phyloP scores from a whole-genome alignment of 2,888 invertebrate species.

The Cabera pusaria region DNA sequence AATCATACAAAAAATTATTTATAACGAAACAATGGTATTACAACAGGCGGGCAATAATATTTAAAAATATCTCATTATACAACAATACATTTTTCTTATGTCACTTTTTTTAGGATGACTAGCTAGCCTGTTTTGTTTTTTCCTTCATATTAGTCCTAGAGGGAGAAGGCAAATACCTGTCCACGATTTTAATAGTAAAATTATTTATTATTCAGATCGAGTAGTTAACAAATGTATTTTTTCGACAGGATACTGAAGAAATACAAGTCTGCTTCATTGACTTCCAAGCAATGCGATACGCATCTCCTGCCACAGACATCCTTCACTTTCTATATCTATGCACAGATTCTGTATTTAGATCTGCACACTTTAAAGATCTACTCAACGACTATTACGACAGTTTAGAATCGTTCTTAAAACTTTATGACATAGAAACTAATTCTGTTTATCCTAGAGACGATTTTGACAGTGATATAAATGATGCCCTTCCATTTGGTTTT shows the following conservation, averaged over 20 bases:
- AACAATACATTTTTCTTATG: too few relatives aligned
- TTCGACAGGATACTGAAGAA: slow-evolving; percentile 50
- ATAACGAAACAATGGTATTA: too few relatives aligned
- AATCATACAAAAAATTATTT: too few relatives aligned
- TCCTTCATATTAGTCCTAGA: too few relatives aligned
- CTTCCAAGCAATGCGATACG: slow-evolving; percentile 66
- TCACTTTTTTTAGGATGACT: too few relatives aligned
- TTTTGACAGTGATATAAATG: slow-evolving; percentile 51
- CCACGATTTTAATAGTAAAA: too few relatives aligned
- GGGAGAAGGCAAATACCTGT: too few relatives aligned
- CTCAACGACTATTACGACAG: slow-evolving; percentile 54
- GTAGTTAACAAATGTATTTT: too few relatives aligned
- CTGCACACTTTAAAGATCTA: slow-evolving; percentile 47
- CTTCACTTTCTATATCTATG: slow-evolving; percentile 61
- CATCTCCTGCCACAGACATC: slow-evolving; percentile 63
- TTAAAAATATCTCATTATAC: too few relatives aligned
- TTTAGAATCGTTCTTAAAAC: slow-evolving; percentile 46
- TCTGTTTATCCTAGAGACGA: slow-evolving; percentile 48
- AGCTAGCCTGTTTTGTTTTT: too few relatives aligned
- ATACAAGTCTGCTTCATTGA: slow-evolving; percentile 62
- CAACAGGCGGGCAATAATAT: too few relatives aligned
- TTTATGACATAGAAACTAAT: slow-evolving; percentile 50
- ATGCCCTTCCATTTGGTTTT: slow-evolving; percentile 56
- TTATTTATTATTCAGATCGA: too few relatives aligned
- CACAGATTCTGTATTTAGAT: slow-evolving; percentile 62